A percentile compares a stretch with the other conserved stretches of the same genome.
Evolutionary conservation across 2,797 vertebrate species (phyloP).

Genomic region (Bovichtus variegatus): DNA sequence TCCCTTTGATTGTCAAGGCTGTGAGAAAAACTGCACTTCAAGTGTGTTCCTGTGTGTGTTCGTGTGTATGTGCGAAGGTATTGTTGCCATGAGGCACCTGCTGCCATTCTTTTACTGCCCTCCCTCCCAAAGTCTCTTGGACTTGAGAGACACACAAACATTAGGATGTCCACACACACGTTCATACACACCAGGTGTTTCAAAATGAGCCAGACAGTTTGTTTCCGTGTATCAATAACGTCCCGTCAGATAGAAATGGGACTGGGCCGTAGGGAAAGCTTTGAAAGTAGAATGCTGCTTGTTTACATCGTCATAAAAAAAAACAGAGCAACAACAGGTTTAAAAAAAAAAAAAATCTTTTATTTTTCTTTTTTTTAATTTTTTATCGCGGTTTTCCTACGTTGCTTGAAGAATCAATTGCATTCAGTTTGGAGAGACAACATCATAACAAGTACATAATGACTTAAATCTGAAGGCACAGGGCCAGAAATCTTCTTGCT

Average conservation of each 20-base stretch:
- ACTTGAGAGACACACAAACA: slow-evolving; percentile 1
- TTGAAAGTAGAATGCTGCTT: background rate
- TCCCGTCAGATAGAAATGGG: background rate
- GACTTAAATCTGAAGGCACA: too few species aligned
- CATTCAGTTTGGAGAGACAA: background rate
- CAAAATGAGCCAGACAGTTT: background rate
- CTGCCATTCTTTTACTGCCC: slow-evolving; percentile 23
- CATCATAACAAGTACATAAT: too few species aligned
- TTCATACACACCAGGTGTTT: too few species aligned
- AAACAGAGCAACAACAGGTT: background rate
- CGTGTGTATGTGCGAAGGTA: slow-evolving; percentile 13
- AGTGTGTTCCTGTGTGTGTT: slow-evolving; percentile 18
- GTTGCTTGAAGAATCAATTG: background rate
- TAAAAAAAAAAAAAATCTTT: too few species aligned
- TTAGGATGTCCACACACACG: background rate
- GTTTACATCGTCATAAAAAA: background rate
- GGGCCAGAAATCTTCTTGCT: background rate
- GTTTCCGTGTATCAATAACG: background rate
- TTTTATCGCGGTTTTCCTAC: background rate
- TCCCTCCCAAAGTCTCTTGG: background rate
- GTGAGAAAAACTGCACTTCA: slow-evolving; percentile 67
- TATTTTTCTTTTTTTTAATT: background rate
- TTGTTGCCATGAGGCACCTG: slow-evolving; percentile 64
- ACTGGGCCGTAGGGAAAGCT: background rate
- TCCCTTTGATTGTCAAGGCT: slow-evolving; percentile 64